A percentile compares a stretch with the other conserved stretches of the same genome.
phyloP scores from a whole-genome alignment of 2,888 invertebrate species.

The Orchesella flavescens region DNA sequence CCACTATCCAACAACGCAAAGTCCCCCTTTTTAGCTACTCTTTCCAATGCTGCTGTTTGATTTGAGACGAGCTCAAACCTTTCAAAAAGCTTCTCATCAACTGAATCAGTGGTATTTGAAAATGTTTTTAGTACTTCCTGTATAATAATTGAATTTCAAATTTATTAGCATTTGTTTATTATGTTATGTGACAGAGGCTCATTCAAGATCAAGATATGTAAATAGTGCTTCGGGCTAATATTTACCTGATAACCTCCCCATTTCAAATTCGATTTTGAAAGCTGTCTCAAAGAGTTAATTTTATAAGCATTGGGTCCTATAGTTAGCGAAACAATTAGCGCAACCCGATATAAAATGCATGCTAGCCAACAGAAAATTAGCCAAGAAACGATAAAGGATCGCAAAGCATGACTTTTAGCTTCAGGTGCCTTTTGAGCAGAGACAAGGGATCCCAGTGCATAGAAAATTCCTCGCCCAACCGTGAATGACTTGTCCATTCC shows the following conservation, averaged over 20 bases:
- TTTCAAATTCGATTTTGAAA: slow-evolving; percentile 67
- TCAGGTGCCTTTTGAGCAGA: slow-evolving; percentile 66
- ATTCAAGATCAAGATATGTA: too few relatives aligned
- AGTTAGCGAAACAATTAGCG: slow-evolving; percentile 71
- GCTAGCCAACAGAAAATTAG: slow-evolving; percentile 71
- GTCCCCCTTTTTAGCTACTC: slow-evolving; percentile 68
- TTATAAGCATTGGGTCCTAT: slow-evolving; percentile 66
- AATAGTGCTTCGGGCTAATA: too few relatives aligned
- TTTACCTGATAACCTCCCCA: slow-evolving; percentile 69
- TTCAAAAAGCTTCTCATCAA: slow-evolving; percentile 66
- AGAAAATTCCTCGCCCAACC: slow-evolving; percentile 69
- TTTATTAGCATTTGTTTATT: not conserved
- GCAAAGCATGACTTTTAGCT: slow-evolving; percentile 68
- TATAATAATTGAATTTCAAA: not conserved
- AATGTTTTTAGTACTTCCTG: slow-evolving; percentile 68
- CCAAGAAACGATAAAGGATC: slow-evolving; percentile 70
- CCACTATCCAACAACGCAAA: slow-evolving; percentile 71
- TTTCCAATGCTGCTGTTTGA: slow-evolving; percentile 66
- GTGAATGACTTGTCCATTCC: slow-evolving; percentile 67
- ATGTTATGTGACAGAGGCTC: too few relatives aligned
- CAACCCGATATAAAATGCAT: slow-evolving; percentile 69
- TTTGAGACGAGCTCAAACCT: slow-evolving; percentile 62
- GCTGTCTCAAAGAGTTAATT: slow-evolving; percentile 66
- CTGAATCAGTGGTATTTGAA: slow-evolving; percentile 62
- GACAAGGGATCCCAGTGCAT: slow-evolving; percentile 69